phyloP scores from a whole-genome alignment of 2,888 invertebrate genomes.

The Lasioglossum zephyrum region DNA sequence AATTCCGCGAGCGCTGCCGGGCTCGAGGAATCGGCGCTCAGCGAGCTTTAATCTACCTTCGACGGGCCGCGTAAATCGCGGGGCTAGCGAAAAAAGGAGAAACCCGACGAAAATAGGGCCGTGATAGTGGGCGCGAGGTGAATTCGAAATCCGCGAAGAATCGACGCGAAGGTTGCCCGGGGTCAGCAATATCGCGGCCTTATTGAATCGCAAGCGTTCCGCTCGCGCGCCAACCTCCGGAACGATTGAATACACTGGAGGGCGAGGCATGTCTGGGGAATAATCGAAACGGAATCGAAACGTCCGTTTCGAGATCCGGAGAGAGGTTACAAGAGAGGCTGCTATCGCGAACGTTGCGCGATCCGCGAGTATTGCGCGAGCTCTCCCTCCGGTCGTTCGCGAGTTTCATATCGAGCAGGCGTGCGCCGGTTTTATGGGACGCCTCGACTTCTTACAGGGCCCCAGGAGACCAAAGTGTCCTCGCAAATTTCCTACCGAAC shows the following conservation, averaged over 20 bases:
- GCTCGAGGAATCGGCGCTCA: constrained; percentile 23
- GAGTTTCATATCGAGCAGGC: constrained; percentile 64
- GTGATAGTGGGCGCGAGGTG: constrained; percentile 30
- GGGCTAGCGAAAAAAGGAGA: neutral
- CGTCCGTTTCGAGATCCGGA: constrained; percentile 19
- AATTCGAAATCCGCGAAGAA: constrained; percentile 69
- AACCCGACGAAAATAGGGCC: neutral
- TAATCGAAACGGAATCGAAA: constrained; percentile 67
- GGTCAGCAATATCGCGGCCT: constrained; percentile 76
- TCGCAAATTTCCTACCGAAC: constrained; percentile 1
- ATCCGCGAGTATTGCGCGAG: constrained; percentile 36
- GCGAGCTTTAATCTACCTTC: constrained; percentile 32
- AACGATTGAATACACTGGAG: constrained; percentile 54
- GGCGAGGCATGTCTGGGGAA: constrained; percentile 56
- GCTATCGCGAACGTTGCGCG: constrained; percentile 18
- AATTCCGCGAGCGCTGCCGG: neutral
- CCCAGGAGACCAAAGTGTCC: constrained; percentile 18
- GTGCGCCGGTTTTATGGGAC: constrained; percentile 29
- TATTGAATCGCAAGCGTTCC: constrained; percentile 75
- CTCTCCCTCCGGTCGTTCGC: constrained; percentile 16
- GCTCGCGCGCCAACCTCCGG: constrained; percentile 4
- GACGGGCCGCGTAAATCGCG: constrained; percentile 31
- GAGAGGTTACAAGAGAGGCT: neutral
- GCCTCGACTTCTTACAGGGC: constrained; percentile 6
- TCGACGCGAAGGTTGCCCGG: constrained; percentile 69